Percentiles rank a stretch among this genome's conserved stretches.
Evolutionary conservation across 2,888 invertebrate species (phyloP).

Genomic region (Nemapogon koenigi): DNA sequence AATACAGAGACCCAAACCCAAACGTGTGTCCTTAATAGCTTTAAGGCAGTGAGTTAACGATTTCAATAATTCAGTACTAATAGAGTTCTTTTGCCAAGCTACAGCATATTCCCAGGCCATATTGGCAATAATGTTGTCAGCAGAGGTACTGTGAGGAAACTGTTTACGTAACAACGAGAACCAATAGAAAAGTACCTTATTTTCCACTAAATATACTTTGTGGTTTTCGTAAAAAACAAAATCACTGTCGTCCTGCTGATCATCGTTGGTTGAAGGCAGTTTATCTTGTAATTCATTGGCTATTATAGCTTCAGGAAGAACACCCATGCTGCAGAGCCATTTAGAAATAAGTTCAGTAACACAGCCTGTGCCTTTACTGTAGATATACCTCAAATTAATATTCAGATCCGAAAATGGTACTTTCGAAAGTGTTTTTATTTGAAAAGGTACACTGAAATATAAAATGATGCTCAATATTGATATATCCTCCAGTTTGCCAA

Average conservation of each 20-base stretch:
- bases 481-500: conserved; percentile 89
- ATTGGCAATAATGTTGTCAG: conserved; percentile 81
- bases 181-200: conserved; percentile 65
- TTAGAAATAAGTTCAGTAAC: conserved; percentile 88
- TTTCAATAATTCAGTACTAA: conserved; percentile 69
- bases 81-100: conserved; percentile 82
- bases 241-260: conserved; percentile 30
- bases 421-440: conserved; percentile 52
- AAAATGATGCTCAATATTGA: conserved; percentile 78
- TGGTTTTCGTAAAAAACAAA: conserved; percentile 41
- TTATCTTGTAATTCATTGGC: conserved; percentile 52
- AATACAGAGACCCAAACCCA: conserved; percentile 80
- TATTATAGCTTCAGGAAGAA: conserved; percentile 69
- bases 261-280: conserved; percentile 22
- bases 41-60: conserved; percentile 75
- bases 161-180: conserved; percentile 72
- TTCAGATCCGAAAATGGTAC: conserved; percentile 61
- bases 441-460: conserved; percentile 49
- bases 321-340: conserved; percentile 80
- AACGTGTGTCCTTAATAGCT: conserved; percentile 68
- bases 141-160: conserved; percentile 86
- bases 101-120: conserved; percentile 92
- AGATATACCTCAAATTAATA: conserved; percentile 71
- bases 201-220: conserved; percentile 37
- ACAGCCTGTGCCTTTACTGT: conserved; percentile 76